Evolutionary conservation across 2,113 vertebrate species (phyloP).

Genomic region (Eulemur rufifrons): DNA sequence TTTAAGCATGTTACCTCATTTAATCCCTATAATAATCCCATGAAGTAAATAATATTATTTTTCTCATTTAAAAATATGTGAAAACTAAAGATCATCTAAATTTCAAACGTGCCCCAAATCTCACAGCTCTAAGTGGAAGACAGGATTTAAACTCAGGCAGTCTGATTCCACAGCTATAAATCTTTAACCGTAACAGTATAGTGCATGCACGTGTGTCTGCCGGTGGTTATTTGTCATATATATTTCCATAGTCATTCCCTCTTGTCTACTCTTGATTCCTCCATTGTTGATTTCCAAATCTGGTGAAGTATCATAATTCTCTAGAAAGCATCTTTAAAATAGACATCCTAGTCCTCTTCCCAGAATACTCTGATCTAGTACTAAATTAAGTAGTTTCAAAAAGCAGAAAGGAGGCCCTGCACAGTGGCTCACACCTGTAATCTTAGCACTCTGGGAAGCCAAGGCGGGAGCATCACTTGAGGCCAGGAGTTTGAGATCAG

Average conservation of each 20-base stretch:
- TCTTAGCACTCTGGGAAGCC: too few relatives aligned
- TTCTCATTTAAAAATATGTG: slow-evolving; percentile 15
- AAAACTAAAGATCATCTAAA: neutral
- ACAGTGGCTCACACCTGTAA: too few relatives aligned
- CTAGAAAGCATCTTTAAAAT: neutral
- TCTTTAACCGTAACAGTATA: neutral
- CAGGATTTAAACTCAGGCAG: neutral
- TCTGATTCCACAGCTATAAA: neutral
- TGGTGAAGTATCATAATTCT: neutral
- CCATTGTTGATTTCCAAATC: neutral
- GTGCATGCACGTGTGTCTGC: neutral
- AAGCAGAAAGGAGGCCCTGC: neutral
- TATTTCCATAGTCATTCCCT: neutral
- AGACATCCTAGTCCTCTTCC: neutral
- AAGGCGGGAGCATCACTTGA: too few relatives aligned
- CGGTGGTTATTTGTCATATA: neutral
- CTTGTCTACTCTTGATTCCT: neutral
- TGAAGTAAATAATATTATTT: neutral
- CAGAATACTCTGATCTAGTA: neutral
- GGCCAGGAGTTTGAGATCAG: too few relatives aligned
- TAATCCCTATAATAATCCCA: neutral
- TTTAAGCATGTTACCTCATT: neutral
- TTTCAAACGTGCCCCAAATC: neutral
- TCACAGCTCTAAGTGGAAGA: neutral
- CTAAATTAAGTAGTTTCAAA: neutral